Evolutionary conservation across 92 coral and sea anemone genomes (phyloP), one percentile per base, ranked within the genome.

Genomic region (Porites divaricata): DNA sequence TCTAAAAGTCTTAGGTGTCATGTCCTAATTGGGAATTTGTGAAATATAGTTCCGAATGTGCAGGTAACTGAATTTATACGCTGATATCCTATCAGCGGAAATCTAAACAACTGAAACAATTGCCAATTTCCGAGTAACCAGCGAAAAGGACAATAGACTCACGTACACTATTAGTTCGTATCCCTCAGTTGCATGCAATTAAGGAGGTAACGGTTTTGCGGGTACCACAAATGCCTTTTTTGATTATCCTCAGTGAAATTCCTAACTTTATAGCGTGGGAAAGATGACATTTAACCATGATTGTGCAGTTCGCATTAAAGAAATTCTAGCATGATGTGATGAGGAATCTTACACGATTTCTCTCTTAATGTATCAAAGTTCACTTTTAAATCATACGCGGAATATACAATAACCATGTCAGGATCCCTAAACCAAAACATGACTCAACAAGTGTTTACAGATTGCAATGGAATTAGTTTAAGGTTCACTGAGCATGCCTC

Each of bases 391-490:
- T 56, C 68, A 80, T 69, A n/a, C 62, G 51, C 57, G 17, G 56
- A 56, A 69, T 80, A 80, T 69, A n/a, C 62, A 66, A 16, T 14
- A 68, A 80, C 57, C 35, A 68, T 54, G 67, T 10, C 3, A n/a
- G 28, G 51, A 80, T 54, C 26, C 74, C 76, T 52, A 67, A 79
- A 79, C 51, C 63, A 79, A 79, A 67, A 79, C 84, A 80, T 26
- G 5, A 68, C 66, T 67, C 64, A 52, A 69, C 63, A 80, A 69
- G 85, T 80, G 85, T 80, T 80, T 80, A 80, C 85, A 68, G 66
- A 54, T 70, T 13, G 85, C 85, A 67, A 54, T 80, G 84, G 57
- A 67, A 80, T 67, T 80, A 67, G 20, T 64, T 68, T 49, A 80
- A 56, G 85, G 76, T 68, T 80, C 68, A 57, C 22, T 57, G 85